These are phyloP conservation scores for Spilosoma lubricipeda DNA, from an alignment of 2,888 invertebrate species.

Conservation along the genomic window DNA sequence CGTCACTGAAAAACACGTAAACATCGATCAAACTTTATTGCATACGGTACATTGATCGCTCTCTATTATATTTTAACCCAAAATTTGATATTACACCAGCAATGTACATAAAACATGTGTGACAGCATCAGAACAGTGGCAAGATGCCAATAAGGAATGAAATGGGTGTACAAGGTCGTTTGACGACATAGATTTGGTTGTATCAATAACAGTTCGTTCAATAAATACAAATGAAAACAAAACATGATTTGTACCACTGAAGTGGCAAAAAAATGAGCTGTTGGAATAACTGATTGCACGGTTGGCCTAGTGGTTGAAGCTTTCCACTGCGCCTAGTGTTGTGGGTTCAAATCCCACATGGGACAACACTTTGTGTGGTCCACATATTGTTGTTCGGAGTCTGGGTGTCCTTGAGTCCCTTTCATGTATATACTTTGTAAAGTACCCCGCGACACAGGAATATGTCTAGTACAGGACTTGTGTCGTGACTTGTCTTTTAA, in stretches of 20 bases:
- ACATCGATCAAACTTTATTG: constrained; percentile 34
- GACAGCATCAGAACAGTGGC: constrained; percentile 56
- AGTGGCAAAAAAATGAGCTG: not conserved
- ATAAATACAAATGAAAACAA: not conserved
- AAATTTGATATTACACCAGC: constrained; percentile 13
- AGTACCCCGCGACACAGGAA: too few species aligned
- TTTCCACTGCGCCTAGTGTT: too few species aligned
- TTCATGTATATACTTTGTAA: too few species aligned
- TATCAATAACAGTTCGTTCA: constrained; percentile 4
- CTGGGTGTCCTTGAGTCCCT: too few species aligned
- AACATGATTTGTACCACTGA: not conserved
- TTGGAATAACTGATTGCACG: too few species aligned
- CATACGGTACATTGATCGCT: constrained; percentile 17
- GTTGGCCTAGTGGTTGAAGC: too few species aligned
- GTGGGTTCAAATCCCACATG: too few species aligned
- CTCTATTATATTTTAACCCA: not conserved
- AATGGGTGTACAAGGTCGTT: constrained; percentile 58
- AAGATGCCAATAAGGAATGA: constrained; percentile 73
- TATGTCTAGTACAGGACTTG: too few species aligned
- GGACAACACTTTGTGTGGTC: too few species aligned
- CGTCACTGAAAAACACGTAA: constrained; percentile 49
- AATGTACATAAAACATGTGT: constrained; percentile 32
- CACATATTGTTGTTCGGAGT: too few species aligned
- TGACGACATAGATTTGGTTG: constrained; percentile 34
- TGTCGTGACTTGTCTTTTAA: too few species aligned